Conservation (phyloP, 2,113 vertebrate genomes). For the Synodontis membranacea region DNA sequence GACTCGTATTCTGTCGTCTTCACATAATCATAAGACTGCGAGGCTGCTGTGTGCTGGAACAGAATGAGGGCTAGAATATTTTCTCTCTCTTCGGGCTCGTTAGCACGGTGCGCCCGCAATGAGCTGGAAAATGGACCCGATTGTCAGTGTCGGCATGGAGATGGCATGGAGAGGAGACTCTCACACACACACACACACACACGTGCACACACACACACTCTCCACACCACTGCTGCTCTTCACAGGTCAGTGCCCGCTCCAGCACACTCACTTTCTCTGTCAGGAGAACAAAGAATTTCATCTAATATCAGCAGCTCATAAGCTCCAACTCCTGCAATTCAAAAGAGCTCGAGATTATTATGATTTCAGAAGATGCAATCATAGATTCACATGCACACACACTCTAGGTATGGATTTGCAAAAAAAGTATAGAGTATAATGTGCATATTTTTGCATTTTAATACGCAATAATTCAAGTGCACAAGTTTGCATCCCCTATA, state of each 20-base stretch:
- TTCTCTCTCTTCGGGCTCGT: conserved; percentile 48
- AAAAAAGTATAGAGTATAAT: no score
- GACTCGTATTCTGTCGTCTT: neutral
- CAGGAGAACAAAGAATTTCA: conserved; percentile 7
- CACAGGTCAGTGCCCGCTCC: conserved; percentile 56
- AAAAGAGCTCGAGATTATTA: neutral
- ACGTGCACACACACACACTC: conserved; percentile 13
- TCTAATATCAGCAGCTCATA: conserved; percentile 31
- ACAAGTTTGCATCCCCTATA: neutral
- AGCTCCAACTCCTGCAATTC: neutral
- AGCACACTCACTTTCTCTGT: conserved; percentile 12
- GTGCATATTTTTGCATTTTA: conserved; percentile 26
- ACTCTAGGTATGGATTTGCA: neutral
- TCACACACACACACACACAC: conserved; percentile 34
- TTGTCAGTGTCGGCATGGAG: conserved; percentile 49
- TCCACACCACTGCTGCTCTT: conserved; percentile 46
- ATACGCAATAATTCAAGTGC: neutral
- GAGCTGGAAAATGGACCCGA: conserved; percentile 57
- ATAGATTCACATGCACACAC: neutral
- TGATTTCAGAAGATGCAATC: neutral
- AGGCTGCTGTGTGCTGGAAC: conserved; percentile 7
- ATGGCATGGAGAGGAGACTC: conserved; percentile 45
- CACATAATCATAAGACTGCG: neutral
- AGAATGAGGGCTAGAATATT: conserved; percentile 43
- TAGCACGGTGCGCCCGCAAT: conserved; percentile 50